Base-by-base conservation (phyloP, 2,797 vertebrate species). In the Gephyroberyx darwinii region DNA sequence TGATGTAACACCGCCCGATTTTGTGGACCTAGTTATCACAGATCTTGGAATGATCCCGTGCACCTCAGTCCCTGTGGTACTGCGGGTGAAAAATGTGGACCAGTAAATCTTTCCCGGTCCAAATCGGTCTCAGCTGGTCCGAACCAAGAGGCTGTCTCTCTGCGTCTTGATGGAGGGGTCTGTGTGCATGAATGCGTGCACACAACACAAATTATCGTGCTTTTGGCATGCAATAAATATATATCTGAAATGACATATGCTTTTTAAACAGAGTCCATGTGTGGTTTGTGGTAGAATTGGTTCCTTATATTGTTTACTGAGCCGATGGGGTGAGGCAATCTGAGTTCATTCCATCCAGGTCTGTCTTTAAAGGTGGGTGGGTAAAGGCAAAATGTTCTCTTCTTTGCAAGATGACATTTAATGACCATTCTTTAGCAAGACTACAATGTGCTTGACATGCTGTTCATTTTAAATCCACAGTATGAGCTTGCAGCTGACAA, bases 41-140 rank as follows among this genome's bases (percentile, higher is more conserved):
- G 97, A 99, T 73, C 89, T 99, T 86, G 98, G 97, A 63, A 98
- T 98, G 97, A 99, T 99, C 84, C 98, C 98, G 2, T 99, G 98
- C 91, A 98, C 96, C 48, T 99, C 98, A 0, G 98, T 99, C 48
- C 98, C 98, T 0, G 98, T 99, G 9, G 97, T 99, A 63, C 94
- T 99, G 39, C 94, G 97, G 22, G 96, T 99, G 67, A 99, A 99
- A 91, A 99, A 94, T 0, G 94, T 97, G 80, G 97, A 99, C 90
- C 97, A 95, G 85, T 96, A 91, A 93, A 73, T 14, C 8, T 41
- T 47, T 60, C 41, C 41, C 31, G 8, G 37, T 69, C 65, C 64
- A 17, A 47, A 8, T 48, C 51, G 16, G 31, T 65, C 61, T 19
- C 48, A 56, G 65, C 33, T 6, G 16, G 31, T 65, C 61, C n/a